phyloP scores from a whole-genome alignment of 2,797 vertebrate genomes.

The Lithobates sylvaticus region DNA sequence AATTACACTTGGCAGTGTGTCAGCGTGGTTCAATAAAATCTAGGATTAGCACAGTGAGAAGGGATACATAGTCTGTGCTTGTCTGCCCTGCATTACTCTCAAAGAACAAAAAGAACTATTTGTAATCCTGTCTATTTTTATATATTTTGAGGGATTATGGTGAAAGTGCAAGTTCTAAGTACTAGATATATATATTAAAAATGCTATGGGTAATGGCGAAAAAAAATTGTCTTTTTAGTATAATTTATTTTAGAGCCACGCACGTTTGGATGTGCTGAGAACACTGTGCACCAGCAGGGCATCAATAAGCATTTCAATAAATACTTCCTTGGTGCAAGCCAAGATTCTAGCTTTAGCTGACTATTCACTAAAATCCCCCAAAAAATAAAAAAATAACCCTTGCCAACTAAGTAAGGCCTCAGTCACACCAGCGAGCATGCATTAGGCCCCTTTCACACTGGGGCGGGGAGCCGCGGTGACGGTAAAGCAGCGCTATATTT shows the following conservation, averaged over 20 bases:
- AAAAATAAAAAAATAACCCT: background rate
- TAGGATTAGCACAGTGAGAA: conserved; percentile 5
- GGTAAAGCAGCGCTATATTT: too few relatives aligned
- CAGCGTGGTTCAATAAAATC: conserved; percentile 13
- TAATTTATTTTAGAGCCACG: background rate
- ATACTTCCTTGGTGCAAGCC: background rate
- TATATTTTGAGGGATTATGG: background rate
- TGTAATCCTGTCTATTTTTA: conserved; percentile 1
- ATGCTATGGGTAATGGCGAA: background rate
- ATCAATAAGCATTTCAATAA: background rate
- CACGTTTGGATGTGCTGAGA: background rate
- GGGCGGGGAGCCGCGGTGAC: too few relatives aligned
- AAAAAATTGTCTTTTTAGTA: background rate
- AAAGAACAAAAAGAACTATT: background rate
- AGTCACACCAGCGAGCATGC: too few relatives aligned
- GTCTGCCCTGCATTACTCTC: background rate
- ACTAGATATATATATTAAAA: background rate
- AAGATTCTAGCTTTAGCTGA: background rate
- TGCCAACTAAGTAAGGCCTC: background rate
- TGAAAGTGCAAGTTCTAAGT: background rate
- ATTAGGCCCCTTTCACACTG: too few relatives aligned
- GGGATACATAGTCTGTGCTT: background rate
- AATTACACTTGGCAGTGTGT: conserved; percentile 23
- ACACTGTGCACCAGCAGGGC: background rate
- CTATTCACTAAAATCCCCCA: background rate